Conservation (phyloP, 2,113 vertebrate species). For the Silurus glanis region DNA sequence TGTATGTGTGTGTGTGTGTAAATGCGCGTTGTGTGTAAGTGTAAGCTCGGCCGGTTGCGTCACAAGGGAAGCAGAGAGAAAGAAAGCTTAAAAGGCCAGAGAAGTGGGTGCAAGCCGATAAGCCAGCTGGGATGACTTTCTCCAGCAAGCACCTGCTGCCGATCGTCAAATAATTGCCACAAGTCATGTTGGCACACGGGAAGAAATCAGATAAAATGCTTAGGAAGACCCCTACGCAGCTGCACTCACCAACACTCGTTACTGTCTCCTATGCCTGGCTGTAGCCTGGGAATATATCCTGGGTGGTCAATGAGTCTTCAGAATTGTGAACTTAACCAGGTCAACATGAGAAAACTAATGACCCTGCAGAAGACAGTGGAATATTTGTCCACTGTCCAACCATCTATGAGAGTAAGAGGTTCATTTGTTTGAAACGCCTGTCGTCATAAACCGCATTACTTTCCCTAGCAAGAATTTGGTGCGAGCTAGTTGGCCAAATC, state of each 20-base stretch:
- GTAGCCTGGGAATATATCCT: not conserved
- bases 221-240: not conserved
- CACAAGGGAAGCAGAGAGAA: constrained; percentile 57
- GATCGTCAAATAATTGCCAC: constrained; percentile 55
- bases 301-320: not conserved
- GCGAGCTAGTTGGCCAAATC: not conserved
- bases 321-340: not conserved
- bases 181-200: constrained; percentile 12
- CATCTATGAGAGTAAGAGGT: not conserved
- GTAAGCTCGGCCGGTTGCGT: constrained; percentile 54
- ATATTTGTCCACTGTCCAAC: not conserved
- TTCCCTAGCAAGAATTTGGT: not conserved
- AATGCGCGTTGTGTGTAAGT: constrained; percentile 24
- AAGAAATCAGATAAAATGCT: constrained; percentile 25
- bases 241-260: not conserved
- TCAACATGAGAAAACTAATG: not conserved
- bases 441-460: not conserved
- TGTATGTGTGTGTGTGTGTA: constrained; percentile 35
- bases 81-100: constrained; percentile 65
- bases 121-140: constrained; percentile 60
- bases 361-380: not conserved
- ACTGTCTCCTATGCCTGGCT: not conserved
- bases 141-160: constrained; percentile 62
- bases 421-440: not conserved
- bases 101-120: constrained; percentile 60